A percentile compares a stretch with the other conserved stretches of the same genome.
phyloP scores from a whole-genome alignment of 2,113 vertebrate genomes.

The Dissostichus mawsoni region DNA sequence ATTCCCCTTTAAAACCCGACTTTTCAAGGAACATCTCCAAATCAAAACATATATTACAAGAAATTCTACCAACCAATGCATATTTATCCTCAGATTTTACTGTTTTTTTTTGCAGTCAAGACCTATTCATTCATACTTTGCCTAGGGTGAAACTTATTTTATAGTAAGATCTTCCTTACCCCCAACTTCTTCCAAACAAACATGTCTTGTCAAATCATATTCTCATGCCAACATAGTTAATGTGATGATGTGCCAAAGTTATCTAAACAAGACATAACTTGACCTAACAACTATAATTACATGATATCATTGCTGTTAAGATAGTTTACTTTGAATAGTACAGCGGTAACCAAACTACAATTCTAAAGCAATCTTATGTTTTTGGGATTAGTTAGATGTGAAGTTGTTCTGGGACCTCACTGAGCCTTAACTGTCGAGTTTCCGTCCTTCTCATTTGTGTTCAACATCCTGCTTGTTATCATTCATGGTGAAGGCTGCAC shows the following conservation, averaged over 20 bases:
- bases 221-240: neutral
- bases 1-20: neutral
- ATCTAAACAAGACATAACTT: neutral
- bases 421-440: neutral
- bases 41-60: neutral
- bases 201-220: neutral
- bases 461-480: slow-evolving; percentile 26
- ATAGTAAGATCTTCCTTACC: neutral
- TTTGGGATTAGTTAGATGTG: neutral
- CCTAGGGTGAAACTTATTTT: neutral
- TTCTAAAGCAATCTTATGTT: neutral
- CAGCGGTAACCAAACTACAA: neutral
- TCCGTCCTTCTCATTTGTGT: slow-evolving; percentile 11
- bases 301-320: neutral
- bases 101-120: no score
- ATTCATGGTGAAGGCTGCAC: slow-evolving; percentile 48
- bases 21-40: neutral
- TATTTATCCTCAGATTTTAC: neutral
- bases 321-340: neutral
- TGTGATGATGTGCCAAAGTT: neutral
- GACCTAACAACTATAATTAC: neutral
- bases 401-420: no score
- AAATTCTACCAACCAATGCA: neutral
- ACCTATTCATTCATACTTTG: neutral
- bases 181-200: neutral